Conservation (phyloP, 1,140 invertebrate species). For the Samia ricini region DNA sequence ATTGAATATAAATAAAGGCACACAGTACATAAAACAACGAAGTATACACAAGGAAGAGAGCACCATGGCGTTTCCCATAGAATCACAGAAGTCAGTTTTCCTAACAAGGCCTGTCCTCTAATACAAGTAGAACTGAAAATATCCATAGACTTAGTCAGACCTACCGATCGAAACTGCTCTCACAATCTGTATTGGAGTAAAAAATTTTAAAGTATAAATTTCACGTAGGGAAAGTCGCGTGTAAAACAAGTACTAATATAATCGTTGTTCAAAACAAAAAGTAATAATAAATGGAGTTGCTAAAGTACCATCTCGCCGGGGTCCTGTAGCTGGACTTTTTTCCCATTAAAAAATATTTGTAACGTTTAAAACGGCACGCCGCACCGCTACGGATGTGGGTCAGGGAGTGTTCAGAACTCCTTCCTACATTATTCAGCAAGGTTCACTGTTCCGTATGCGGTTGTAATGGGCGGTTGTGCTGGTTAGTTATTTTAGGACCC, state of each 20-base stretch:
- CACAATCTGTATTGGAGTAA: too few species aligned
- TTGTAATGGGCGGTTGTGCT: constrained; percentile 10
- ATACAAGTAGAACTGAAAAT: too few species aligned
- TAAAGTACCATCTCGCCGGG: not conserved
- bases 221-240: not conserved
- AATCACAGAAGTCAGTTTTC: too few species aligned
- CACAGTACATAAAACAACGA: too few species aligned
- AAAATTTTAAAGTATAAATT: too few species aligned
- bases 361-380: constrained; percentile 20
- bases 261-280: not conserved
- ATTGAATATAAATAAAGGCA: too few species aligned
- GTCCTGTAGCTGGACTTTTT: constrained; percentile 3
- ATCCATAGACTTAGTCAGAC: too few species aligned
- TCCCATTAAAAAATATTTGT: constrained; percentile 17
- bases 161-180: too few species aligned
- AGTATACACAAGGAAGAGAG: too few species aligned
- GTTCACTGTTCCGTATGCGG: constrained; percentile 8
- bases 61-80: too few species aligned
- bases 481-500: constrained; percentile 19
- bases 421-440: constrained; percentile 27
- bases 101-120: too few species aligned
- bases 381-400: constrained; percentile 21
- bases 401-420: constrained; percentile 19
- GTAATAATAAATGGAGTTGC: not conserved
- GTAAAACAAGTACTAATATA: not conserved